Evolutionary conservation across 2,888 invertebrate species (phyloP), one percentile per base, ranked within the genome.

Genomic region (Autographa gamma): DNA sequence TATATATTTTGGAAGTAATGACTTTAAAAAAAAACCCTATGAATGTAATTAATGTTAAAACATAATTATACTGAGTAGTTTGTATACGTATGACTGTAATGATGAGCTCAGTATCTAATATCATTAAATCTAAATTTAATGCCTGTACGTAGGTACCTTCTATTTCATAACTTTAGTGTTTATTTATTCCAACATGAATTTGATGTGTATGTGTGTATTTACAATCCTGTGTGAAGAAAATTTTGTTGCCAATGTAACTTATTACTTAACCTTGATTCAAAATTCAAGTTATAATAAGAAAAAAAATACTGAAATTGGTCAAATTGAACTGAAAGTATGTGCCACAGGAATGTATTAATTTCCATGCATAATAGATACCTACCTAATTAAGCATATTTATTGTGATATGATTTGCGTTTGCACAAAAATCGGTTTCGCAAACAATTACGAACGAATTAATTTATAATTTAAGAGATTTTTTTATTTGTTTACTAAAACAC

Each of bases 401-500:
- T 48, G n/a, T n/a, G 11, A 38, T 38, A 48, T 48, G 5, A n/a
- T 48, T 48, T n/a, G 48, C n/a, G n/a, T 48, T n/a, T n/a, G 48
- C 48, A 48, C 48, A 48, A 48, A 43, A 43, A 48, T 48, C 48
- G 48, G 48, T 48, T 48, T n/a, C n/a, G n/a, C n/a, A n/a, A 48
- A 48, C 48, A n/a, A n/a, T 7, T 7, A 16, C n/a, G n/a, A 7
- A 48, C 48, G 48, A 48, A n/a, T 48, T 48, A n/a, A 5, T 48
- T 48, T 48, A 48, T 16, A n/a, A n/a, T n/a, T 7, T n/a, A n/a
- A 16, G 7, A 16, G 14, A n/a, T 7, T n/a, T n/a, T n/a, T 16
- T 48, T 48, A n/a, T 16, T n/a, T n/a, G 8, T n/a, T n/a, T n/a
- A 41, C 13, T 48, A 16, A n/a, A n/a, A 48, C 48, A n/a, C 14